A percentile compares a stretch with the other conserved stretches of the same genome.
phyloP scores from a whole-genome alignment of 2,113 vertebrate species.

The Rhinolophus ferrumequinum region DNA sequence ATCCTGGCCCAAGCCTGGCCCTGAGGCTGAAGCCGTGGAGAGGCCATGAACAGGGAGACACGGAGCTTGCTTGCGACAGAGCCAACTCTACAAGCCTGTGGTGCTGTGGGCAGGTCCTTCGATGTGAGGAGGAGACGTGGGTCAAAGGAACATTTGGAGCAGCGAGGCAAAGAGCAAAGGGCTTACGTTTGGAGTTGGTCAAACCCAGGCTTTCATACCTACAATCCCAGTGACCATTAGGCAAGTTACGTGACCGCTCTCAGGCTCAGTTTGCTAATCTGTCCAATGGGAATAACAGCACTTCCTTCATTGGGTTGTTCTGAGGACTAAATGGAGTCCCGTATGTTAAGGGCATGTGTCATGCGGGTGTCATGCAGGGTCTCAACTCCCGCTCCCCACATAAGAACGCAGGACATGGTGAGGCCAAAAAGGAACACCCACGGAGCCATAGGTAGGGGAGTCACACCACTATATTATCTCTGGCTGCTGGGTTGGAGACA shows the following conservation, averaged over 20 bases:
- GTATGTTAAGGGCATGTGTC: not conserved
- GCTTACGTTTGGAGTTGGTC: not conserved
- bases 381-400: too few species aligned
- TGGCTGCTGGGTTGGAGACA: too few species aligned
- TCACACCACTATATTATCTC: too few species aligned
- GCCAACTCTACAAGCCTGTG: not conserved
- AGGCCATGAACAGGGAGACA: not conserved
- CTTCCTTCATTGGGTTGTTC: not conserved
- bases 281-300: not conserved
- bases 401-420: too few species aligned
- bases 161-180: not conserved
- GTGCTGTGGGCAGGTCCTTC: not conserved
- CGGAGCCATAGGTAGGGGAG: too few species aligned
- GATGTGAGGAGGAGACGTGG: not conserved
- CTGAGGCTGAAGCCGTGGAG: not conserved
- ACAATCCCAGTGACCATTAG: not conserved
- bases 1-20: not conserved
- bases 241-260: not conserved
- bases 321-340: not conserved
- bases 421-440: too few species aligned
- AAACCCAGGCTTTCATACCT: not conserved
- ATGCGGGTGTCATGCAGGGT: too few species aligned
- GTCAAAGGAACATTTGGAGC: not conserved
- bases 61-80: not conserved
- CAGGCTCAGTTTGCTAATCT: not conserved